phyloP scores from a whole-genome alignment of 2,797 vertebrate genomes.

The Phrynocephalus forsythii region DNA sequence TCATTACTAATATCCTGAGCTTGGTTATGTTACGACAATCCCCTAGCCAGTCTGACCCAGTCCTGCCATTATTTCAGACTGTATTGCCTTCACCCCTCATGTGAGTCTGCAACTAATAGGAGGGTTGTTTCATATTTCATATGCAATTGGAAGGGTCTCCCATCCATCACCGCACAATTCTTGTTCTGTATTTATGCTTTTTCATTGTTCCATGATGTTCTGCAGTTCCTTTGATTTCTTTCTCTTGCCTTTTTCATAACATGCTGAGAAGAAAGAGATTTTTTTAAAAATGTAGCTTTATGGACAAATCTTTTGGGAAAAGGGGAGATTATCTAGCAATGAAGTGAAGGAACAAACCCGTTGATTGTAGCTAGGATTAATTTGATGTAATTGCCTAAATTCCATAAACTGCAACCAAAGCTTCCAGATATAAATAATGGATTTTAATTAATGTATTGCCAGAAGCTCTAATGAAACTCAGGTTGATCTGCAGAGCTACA shows the following conservation, averaged over 20 bases:
- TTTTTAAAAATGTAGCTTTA: not conserved
- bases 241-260: slow-evolving; percentile 51
- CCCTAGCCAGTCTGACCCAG: too few species aligned
- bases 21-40: too few species aligned
- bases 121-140: slow-evolving; percentile 42
- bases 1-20: not conserved
- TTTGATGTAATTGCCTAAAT: slow-evolving; percentile 58
- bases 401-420: slow-evolving; percentile 64
- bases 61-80: too few species aligned
- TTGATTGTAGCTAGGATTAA: slow-evolving; percentile 40
- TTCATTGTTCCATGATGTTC: slow-evolving; percentile 36
- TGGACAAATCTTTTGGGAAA: slow-evolving; percentile 5
- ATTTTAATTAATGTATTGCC: slow-evolving; percentile 71
- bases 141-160: slow-evolving; percentile 37
- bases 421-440: slow-evolving; percentile 70
- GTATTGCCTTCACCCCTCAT: not conserved
- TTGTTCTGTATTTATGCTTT: slow-evolving; percentile 41
- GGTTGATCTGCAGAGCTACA: slow-evolving; percentile 22
- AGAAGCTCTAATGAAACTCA: slow-evolving; percentile 62
- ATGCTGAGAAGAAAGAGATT: slow-evolving; percentile 28
- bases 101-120: slow-evolving; percentile 1
- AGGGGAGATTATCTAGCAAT: slow-evolving; percentile 44
- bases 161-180: not conserved
- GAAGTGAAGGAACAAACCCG: slow-evolving; percentile 55
- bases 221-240: slow-evolving; percentile 52